Evolutionary conservation across 2,113 vertebrate species (phyloP), one percentile per base, ranked within the genome.

Genomic region (Sturnira hondurensis): DNA sequence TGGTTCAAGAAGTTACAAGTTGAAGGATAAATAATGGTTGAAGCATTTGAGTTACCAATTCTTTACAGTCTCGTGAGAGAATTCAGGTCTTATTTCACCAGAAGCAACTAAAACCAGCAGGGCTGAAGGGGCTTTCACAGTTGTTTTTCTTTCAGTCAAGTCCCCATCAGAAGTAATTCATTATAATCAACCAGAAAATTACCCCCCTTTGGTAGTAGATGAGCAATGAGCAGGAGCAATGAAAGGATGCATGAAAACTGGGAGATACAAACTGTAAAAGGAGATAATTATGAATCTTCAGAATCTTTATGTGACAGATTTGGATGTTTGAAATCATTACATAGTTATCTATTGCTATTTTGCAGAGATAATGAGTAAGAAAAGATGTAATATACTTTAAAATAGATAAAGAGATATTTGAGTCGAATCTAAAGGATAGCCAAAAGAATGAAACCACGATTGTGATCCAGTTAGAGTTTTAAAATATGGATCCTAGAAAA

Each of bases 301-400:
- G 28, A 78, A 33, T 73, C 38, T 58, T 70, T 68, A 90, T 61
- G 41, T 41, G n/a, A 93, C 14, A 91, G 43, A 45, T 88, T 85
- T 11, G 36, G 43, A 50, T 45, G 77, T 94, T 88, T 58, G 10
- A 95, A 94, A 91, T 47, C 67, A 91, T 86, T 85, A 83, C 19
- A 73, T 38, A 88, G 43, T 78, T 89, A 71, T 36, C 91, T 93
- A 56, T 41, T 86, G 33, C 73, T 71, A 47, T 56, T 70, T 94
- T 77, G 16, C 33, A 89, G 38, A 24, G 20, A 73, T 90, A 93
- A 86, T 92, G 68, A 83, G 36, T 13, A 47, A 95, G n/a, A 93
- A 56, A 90, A 96, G 7, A 97, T 83, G 61, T 84, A 94, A 94
- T n/a, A 73, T 74, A 67, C 63, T 33, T 67, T 31, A 93, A 93